Conservation (phyloP, 2,113 vertebrate genomes). For the Camelus bactrianus region DNA sequence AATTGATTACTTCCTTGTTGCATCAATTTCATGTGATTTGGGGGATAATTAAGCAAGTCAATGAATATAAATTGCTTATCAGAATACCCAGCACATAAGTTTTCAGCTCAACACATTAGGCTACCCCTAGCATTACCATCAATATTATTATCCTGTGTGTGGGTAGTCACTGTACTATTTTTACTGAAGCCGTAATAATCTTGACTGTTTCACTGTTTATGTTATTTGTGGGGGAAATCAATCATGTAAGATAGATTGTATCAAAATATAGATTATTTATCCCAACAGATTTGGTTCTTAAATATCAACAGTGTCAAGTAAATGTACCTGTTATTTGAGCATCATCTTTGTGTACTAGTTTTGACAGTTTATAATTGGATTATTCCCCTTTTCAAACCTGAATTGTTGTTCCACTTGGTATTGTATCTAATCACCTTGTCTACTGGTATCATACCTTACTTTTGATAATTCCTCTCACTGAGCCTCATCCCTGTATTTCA, state of each 20-base stretch:
- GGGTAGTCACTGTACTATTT: not conserved
- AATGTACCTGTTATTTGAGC: not conserved
- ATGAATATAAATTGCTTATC: conserved; percentile 44
- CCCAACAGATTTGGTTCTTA: not conserved
- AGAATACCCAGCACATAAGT: not conserved
- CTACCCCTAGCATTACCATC: not conserved
- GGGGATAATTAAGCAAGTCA: conserved; percentile 17
- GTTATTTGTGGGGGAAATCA: not conserved
- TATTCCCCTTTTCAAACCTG: not conserved
- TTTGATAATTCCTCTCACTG: not conserved
- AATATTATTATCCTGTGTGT: not conserved
- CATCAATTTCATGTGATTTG: conserved; percentile 8
- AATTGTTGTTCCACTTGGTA: not conserved
- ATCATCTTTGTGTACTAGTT: not conserved
- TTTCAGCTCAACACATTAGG: not conserved
- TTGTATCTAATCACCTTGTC: not conserved
- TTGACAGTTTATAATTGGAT: not conserved
- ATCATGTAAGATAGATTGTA: not conserved
- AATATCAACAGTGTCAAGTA: not conserved
- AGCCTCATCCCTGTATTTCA: not conserved
- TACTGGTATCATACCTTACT: not conserved
- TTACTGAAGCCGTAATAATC: not conserved
- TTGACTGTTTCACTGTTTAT: not conserved
- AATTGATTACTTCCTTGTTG: conserved; percentile 42
- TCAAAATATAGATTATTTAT: not conserved